Evolutionary conservation across 2,888 invertebrate species (phyloP), one percentile per base, ranked within the genome.

Genomic region (Meloe dianella): DNA sequence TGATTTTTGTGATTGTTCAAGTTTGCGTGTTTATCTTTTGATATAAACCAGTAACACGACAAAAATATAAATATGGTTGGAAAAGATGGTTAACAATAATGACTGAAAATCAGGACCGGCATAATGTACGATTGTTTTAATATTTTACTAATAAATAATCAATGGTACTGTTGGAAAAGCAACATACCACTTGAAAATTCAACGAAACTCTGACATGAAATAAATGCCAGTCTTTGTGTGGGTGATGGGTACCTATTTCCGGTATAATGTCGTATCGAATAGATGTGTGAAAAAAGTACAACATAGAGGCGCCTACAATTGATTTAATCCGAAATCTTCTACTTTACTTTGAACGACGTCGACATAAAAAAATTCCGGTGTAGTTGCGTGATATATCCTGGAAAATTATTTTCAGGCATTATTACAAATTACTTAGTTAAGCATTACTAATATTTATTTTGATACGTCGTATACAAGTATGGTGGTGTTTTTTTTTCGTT

Each of bases 21-120:
- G 63, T 32, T 69, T 35, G 69, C 69, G 66, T 69, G 69, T 57
- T 27, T 58, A 63, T 62, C 64, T 69, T 62, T 57, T 66, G 64
- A 62, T 64, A 66, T 61, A 35, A 56, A 63, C 57, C 69, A 66
- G 62, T 62, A 69, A 66, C 64, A 66, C 69, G 69, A 63, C 57
- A 63, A 69, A 65, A 51, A 57, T 60, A 58, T 59, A 64, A 60
- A 66, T 66, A 63, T 60, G 66, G 60, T 62, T 62, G 27, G 30
- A 51, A 57, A 61, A 22, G 17, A 57, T 61, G 61, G 29, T 64
- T 56, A 64, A 29, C 56, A 29, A 56, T 32, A 10, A 9, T 32
- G 7, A 32, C 9, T 9, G 5, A 32, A 32, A 38, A 38, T 38
- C 38, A 38, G 14, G 7, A 32, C 12, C 32, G 12, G 10, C 9